Conservation (phyloP, 2,888 invertebrate species). For the Silvanus unidentatus region DNA sequence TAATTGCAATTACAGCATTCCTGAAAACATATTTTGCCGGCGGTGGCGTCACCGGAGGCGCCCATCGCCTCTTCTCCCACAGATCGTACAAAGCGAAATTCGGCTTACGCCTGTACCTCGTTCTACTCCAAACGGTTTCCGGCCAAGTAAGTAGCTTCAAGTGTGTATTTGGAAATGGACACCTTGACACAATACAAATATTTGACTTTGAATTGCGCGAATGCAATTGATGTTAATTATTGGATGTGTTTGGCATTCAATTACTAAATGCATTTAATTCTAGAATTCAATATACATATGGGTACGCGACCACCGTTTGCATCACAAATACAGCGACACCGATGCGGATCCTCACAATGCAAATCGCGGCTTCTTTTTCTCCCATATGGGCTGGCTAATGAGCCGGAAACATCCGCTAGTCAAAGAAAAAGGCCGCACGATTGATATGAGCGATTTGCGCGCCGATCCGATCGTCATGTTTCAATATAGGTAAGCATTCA, state of each 20-base stretch:
- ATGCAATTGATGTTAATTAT: too few relatives aligned
- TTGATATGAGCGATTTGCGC: constrained; percentile 72
- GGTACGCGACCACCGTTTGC: constrained; percentile 75
- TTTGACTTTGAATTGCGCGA: too few relatives aligned
- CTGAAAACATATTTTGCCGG: too few relatives aligned
- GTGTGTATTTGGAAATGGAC: neutral
- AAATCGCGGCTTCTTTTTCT: constrained; percentile 78
- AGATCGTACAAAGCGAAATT: constrained; percentile 68
- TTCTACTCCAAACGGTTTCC: constrained; percentile 63
- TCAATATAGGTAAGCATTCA: constrained; percentile 64
- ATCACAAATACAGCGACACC: constrained; percentile 71
- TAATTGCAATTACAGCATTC: too few relatives aligned
- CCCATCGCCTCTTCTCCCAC: constrained; percentile 75
- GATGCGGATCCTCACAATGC: constrained; percentile 78
- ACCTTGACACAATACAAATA: too few relatives aligned
- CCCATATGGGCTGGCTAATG: constrained; percentile 84
- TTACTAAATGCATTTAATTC: neutral
- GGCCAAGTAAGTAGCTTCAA: constrained; percentile 59
- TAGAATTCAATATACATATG: constrained; percentile 54
- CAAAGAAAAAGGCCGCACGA: constrained; percentile 55
- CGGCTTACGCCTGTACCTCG: constrained; percentile 50
- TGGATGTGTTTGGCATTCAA: too few relatives aligned
- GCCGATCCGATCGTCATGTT: constrained; percentile 67
- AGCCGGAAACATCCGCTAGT: constrained; percentile 72
- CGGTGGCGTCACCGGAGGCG: constrained; percentile 75